Conservation (phyloP, 1,140 invertebrate species). For the Nasonia giraulti region DNA sequence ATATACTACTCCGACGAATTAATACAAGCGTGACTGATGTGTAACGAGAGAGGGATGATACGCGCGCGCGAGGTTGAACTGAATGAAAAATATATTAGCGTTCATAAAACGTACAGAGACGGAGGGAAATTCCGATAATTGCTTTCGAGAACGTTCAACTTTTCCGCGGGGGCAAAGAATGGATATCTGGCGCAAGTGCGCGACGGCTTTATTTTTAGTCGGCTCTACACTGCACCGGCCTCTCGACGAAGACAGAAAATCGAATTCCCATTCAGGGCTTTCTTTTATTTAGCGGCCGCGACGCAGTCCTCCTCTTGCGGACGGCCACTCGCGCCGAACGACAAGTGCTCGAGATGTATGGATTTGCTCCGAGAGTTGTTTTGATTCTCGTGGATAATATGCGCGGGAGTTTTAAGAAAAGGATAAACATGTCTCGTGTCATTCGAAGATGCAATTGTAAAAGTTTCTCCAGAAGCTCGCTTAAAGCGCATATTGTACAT, state of each 20-base stretch:
- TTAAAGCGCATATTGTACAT: too few species aligned
- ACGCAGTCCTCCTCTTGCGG: not conserved
- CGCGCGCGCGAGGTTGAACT: not conserved
- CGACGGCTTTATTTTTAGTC: conserved; percentile 4
- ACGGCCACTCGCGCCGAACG: not conserved
- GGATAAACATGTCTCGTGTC: too few species aligned
- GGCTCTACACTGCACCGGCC: too few species aligned
- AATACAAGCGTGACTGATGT: not conserved
- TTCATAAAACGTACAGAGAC: not conserved
- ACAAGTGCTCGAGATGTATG: not conserved
- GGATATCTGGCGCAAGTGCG: not conserved
- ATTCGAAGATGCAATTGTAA: not conserved
- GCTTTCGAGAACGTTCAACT: not conserved
- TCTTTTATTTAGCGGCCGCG: not conserved
- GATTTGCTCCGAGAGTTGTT: not conserved
- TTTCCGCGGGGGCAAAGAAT: not conserved
- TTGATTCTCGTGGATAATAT: not conserved
- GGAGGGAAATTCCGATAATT: conserved; percentile 26
- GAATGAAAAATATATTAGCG: not conserved
- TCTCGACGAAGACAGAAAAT: conserved; percentile 6
- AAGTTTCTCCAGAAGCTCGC: not conserved
- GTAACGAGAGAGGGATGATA: not conserved
- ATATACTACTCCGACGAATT: not conserved
- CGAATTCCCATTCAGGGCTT: conserved; percentile 16
- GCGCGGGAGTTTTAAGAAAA: too few species aligned